Percentiles rank a stretch among this genome's conserved stretches.
phyloP scores from a whole-genome alignment of 1,140 invertebrate genomes.

The Cotesia typhae region DNA sequence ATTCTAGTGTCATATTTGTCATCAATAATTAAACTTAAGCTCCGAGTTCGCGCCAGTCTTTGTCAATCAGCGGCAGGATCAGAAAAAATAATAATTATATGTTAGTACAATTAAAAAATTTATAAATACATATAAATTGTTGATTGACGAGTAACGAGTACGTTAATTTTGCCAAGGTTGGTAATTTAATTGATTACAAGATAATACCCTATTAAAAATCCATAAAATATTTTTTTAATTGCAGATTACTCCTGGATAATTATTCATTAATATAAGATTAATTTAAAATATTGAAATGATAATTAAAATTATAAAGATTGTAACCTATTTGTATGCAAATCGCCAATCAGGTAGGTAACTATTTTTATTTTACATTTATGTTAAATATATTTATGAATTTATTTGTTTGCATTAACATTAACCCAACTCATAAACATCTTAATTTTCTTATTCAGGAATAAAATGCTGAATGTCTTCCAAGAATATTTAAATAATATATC shows the following conservation, averaged over 20 bases:
- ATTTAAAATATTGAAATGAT: neutral
- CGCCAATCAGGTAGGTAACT: no score
- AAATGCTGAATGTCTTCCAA: neutral
- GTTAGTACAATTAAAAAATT: no score
- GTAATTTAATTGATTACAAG: neutral
- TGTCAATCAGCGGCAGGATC: no score
- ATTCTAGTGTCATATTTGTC: no score
- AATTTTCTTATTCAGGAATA: neutral
- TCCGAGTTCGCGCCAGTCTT: no score
- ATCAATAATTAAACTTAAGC: no score
- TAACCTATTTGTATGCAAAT: neutral
- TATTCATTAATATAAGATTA: neutral
- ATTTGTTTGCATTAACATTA: no score
- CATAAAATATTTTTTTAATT: conserved; percentile 3
- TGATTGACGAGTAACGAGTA: conserved; percentile 21
- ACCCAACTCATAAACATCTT: neutral
- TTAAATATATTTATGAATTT: neutral
- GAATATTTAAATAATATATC: conserved; percentile 10
- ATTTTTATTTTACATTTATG: neutral
- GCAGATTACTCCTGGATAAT: neutral
- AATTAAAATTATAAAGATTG: neutral
- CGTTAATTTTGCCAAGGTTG: conserved; percentile 3
- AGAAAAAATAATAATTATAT: no score
- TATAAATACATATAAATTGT: conserved; percentile 19
- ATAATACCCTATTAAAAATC: conserved; percentile 7